These are phyloP conservation scores for Lophochroa leadbeateri DNA, from an alignment of 2,113 vertebrate genomes.

Conservation along the genomic window DNA sequence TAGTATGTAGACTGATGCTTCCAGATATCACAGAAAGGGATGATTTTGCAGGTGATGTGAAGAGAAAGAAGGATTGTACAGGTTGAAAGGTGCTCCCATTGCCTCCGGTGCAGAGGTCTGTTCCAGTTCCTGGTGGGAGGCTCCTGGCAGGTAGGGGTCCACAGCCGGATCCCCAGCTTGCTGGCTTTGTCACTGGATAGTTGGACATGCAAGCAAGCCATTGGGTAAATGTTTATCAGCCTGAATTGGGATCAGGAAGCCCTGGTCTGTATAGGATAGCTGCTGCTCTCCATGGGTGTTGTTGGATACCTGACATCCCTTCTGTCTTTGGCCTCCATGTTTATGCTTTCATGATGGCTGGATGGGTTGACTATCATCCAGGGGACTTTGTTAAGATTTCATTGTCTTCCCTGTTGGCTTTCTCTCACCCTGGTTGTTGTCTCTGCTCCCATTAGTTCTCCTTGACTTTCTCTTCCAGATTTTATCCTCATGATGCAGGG, in stretches of 20 bases:
- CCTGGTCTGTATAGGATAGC: fast-evolving
- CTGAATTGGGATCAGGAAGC: neutral
- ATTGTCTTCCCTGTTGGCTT: neutral
- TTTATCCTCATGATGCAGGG: slow-evolving; percentile 78
- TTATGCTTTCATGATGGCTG: neutral
- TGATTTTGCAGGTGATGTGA: neutral
- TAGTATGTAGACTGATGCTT: neutral
- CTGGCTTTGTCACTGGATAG: neutral
- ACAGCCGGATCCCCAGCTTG: neutral
- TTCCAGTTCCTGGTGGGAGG: neutral
- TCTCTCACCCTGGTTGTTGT: neutral
- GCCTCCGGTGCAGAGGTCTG: neutral
- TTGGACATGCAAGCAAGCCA: neutral
- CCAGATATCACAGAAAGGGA: neutral
- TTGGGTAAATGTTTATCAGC: neutral
- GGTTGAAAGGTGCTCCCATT: neutral
- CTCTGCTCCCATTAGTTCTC: neutral
- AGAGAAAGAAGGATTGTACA: neutral
- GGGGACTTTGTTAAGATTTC: neutral
- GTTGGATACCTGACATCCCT: neutral
- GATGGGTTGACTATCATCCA: neutral
- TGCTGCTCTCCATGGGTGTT: neutral
- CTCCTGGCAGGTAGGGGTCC: neutral
- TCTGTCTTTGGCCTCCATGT: neutral
- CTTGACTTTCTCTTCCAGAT: slow-evolving; percentile 81